Base-by-base conservation (phyloP, 2,888 invertebrate species). In the Sialis fuliginosa region DNA sequence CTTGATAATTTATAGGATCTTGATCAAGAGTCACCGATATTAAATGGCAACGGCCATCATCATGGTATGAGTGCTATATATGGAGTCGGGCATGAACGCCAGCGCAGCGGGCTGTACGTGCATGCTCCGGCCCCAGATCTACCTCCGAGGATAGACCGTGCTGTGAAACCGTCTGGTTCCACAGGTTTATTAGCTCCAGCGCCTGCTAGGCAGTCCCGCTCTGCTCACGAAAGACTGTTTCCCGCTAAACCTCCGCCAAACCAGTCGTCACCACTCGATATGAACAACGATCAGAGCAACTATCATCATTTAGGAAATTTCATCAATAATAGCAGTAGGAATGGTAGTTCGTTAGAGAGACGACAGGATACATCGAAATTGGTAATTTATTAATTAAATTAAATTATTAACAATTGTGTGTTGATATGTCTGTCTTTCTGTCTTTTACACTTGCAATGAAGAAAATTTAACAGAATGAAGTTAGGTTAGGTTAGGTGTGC, bases 91-190 rank as follows among this genome's bases (percentile, higher is more conserved):
- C 47, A 47, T 10, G 47, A 47, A 42, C 7, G 47, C 8, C 47
- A 47, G 34, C 42, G 42, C 22, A 47, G 47, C 42, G 22, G 22
- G 42, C 42, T 10, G 47, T 42, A 42, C 5, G 47, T 9, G 42
- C 42, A 42, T 42, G 42, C 22, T 42, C 42, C 42, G 58, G 79
- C 79, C 12, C 88, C 89, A 2, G 89, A 90, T 68, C 64, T 90
- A 49, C 91, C 91, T 0, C 91, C 91, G 2, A 74, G 88, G 47
- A 78, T 89, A 22, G 81, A 87, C 64, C 70, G 86, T 32, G 81
- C 77, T 48, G 78, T 71, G 3, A 84, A 91, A 58, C 91, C 91
- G 1, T 74, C 77, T 6, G 75, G 78, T 0, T 49, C 62, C 40
- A 49, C 61, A 31, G 58, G 58, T 2, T 64, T 42, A 32, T 5